Base-by-base conservation (phyloP, 2,797 vertebrate species). In the Notolabrus celidotus region DNA sequence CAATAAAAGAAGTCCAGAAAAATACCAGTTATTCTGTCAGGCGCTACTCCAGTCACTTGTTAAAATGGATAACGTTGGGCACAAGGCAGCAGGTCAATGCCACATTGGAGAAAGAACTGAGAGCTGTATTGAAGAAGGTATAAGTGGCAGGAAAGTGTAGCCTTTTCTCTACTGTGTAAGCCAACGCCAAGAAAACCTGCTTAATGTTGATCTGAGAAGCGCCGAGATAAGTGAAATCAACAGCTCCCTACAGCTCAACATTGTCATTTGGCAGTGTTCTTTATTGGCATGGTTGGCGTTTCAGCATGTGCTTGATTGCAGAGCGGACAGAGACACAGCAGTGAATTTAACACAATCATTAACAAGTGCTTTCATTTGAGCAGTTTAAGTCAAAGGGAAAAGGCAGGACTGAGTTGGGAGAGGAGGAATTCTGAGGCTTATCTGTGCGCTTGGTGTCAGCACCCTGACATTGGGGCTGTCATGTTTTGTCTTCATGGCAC, bases 21-120 rank as follows among this genome's bases (percentile, higher is more conserved):
- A 61, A 23, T 31, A 75, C 51, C 16, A 38, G 42, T 45, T 39
- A 51, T 38, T 41, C 60, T n/a, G 33, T 23, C 45, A 50, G 64
- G 27, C n/a, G 67, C 41, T 68, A n/a, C 45, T 51, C 3, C 9
- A 25, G 29, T 36, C 5, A 0, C 39, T n/a, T n/a, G n/a, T n/a
- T n/a, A n/a, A n/a, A n/a, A n/a, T n/a, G n/a, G n/a, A n/a, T n/a
- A n/a, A n/a, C n/a, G n/a, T n/a, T n/a, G n/a, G n/a, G n/a, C n/a
- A n/a, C n/a, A n/a, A n/a, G 2, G 22, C 10, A 56, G 16, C 11
- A 2, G 6, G 54, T 14, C 17, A 7, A 33, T 7, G 8, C 9
- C 7, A 6, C 17, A 5, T 2, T 7, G n/a, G 14, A 22, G 36
- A 41, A 42, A 54, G 16, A 65, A 43, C 4, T 45, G 19, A 20